Base-by-base conservation (phyloP, 2,888 invertebrate species). In the Rotaria sp. region DNA sequence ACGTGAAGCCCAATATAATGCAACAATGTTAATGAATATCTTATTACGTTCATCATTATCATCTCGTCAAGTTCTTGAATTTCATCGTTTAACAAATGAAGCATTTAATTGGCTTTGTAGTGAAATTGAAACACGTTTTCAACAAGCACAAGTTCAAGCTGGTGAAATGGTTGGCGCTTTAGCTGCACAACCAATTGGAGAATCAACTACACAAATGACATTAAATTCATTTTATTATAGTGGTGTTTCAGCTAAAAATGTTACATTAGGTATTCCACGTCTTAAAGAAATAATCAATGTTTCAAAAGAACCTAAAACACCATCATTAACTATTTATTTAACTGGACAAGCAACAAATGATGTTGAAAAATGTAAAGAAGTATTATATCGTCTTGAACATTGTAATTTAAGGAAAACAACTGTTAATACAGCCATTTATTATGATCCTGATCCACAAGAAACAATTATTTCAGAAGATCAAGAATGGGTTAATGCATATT, bases 141-240 rank as follows among this genome's bases (percentile, higher is more conserved):
- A 97, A 90, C 97, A 98, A 91, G 96, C 98, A 59, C 87, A 92
- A 90, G 93, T 91, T 15, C 92, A 93, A 88, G 98, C 99, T 0
- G 99, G 99, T 86, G 99, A 99, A 92, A 99, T 99, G 99, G 98
- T 99, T 2, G 99, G 99, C 26, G 97, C 99, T 0, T 92, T 99
- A 88, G 99, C 99, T 85, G 99, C 99, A 4, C 99, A 99, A 92
- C 96, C 96, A 88, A 94, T 99, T 48, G 99, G 99, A 89, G 99
- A 99, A 91, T 99, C 99, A 21, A 99, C 99, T 89, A 99, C 99
- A 87, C 97, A 99, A 93, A 97, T 97, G 97, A 97, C 97, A 91
- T 41, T 87, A 26, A 99, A 99, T 92, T 99, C 99, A 93, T 99
- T 99, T 95, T 99, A 99, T 93, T 99, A 97, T 92, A 99, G 99